Evolutionary conservation across 1,140 invertebrate genomes (phyloP), one percentile per base, ranked within the genome.

Genomic region (Charaxes varanes): DNA sequence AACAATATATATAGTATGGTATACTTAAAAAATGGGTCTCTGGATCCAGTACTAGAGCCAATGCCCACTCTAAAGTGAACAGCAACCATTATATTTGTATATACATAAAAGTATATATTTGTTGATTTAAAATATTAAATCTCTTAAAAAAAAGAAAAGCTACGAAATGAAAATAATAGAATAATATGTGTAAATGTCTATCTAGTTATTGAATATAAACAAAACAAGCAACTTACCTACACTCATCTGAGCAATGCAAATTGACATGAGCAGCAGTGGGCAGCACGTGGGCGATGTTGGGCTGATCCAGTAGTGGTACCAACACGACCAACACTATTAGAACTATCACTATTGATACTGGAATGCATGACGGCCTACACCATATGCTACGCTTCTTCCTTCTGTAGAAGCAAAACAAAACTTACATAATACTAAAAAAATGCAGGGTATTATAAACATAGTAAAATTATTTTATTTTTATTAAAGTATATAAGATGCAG

Each of bases 281-380:
- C 5, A 53, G 35, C 11, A 53, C 57, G 2, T 68, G 72, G 6
- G 53, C 60, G 2, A 64, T 44, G 45, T 80, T 78, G 1, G 71
- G 71, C 37, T 84, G 90, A 60, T 93, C 91, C 37, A 93, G 65
- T n/a, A 94, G 65, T 0, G 92, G 92, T 10, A 93, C 84, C 27
- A 93, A 66, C 6, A 94, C 92, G 15, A 93, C 91, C 18, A 93
- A 76, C 16, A 93, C 87, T 41, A 93, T 93, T 33, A 94, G 64
- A 13, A 92, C 78, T 50, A 93, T 85, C 34, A 94, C 92, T 63
- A 93, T 88, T 7, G 90, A 90, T 21, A 94, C 92, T 10, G 92
- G 92, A 53, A 94, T 92, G 67, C 91, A 94, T 22, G 91, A 93
- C 4, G 91, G 92, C 33, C 89, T 86, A 70, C 91, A 92, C 90